Conservation (phyloP, 2,888 invertebrate species). For the Phaonia tiefii region DNA sequence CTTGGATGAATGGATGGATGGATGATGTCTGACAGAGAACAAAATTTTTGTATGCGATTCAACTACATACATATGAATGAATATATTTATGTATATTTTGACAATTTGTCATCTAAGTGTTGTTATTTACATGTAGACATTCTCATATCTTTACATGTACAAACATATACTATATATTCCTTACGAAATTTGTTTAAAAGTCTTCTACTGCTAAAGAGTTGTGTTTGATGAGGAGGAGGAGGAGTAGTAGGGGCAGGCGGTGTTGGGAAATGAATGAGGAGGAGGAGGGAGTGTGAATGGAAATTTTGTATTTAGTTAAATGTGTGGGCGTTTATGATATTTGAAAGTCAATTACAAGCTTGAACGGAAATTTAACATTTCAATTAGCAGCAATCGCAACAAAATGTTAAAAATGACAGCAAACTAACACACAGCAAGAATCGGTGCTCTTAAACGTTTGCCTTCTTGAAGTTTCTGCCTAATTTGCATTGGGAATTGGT, state of each 20-base stretch:
- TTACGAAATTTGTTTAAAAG: too few relatives aligned
- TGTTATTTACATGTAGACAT: constrained; percentile 1
- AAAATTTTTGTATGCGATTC: constrained; percentile 30
- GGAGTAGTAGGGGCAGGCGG: too few relatives aligned
- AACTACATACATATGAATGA: constrained; percentile 7
- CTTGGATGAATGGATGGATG: constrained; percentile 39
- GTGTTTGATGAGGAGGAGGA: too few relatives aligned
- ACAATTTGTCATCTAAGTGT: constrained; percentile 65
- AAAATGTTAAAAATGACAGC: constrained; percentile 55
- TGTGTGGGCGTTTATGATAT: constrained; percentile 65
- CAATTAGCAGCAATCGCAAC: constrained; percentile 72
- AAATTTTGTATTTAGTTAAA: constrained; percentile 56
- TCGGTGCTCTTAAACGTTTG: too few relatives aligned
- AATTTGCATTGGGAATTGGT: constrained; percentile 24
- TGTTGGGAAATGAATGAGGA: too few relatives aligned
- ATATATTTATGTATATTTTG: constrained; percentile 33
- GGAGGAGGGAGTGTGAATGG: too few relatives aligned
- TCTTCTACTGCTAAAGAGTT: too few relatives aligned
- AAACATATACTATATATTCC: too few relatives aligned
- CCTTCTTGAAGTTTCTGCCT: too few relatives aligned
- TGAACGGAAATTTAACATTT: constrained; percentile 80
- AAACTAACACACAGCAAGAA: background rate
- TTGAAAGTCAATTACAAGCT: constrained; percentile 79
- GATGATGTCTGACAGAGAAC: background rate
- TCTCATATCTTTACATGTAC: too few relatives aligned